Percentiles rank a stretch among this genome's conserved stretches.
Evolutionary conservation across 2,113 vertebrate species (phyloP).

Genomic region (Dendropsophus ebraccatus): DNA sequence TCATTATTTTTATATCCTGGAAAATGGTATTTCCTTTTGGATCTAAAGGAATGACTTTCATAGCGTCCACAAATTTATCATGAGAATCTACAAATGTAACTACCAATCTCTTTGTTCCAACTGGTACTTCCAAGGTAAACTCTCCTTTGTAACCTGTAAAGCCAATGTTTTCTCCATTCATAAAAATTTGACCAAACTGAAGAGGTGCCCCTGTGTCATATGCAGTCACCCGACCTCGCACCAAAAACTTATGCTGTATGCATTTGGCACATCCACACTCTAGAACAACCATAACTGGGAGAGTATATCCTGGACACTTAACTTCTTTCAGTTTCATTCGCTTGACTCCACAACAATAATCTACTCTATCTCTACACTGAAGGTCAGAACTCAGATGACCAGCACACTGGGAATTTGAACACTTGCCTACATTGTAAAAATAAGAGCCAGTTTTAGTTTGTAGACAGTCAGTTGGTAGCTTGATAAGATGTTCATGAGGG

Average conservation of each 20-base stretch:
- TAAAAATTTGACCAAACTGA: slow-evolving; percentile 88
- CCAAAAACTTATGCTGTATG: slow-evolving; percentile 76
- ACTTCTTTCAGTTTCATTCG: slow-evolving; percentile 79
- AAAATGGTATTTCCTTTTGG: slow-evolving; percentile 85
- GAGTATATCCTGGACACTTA: slow-evolving; percentile 75
- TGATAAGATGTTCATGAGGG: slow-evolving; percentile 82
- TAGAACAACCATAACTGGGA: slow-evolving; percentile 84
- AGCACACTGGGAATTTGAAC: slow-evolving; percentile 78
- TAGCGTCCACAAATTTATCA: slow-evolving; percentile 80
- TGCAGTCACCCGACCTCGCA: slow-evolving; percentile 83
- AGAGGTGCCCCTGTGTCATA: slow-evolving; percentile 86
- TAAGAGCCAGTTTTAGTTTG: slow-evolving; percentile 73
- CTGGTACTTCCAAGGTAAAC: slow-evolving; percentile 87
- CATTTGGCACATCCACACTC: slow-evolving; percentile 88
- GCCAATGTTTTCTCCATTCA: slow-evolving; percentile 80
- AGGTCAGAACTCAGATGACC: slow-evolving; percentile 69
- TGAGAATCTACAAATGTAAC: slow-evolving; percentile 85
- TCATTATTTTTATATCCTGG: slow-evolving; percentile 89
- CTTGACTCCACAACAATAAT: slow-evolving; percentile 82
- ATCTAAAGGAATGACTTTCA: slow-evolving; percentile 91
- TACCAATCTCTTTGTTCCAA: slow-evolving; percentile 81
- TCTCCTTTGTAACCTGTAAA: slow-evolving; percentile 91
- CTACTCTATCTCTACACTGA: slow-evolving; percentile 73
- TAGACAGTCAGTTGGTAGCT: slow-evolving; percentile 84
- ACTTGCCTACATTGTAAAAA: slow-evolving; percentile 86